Evolutionary conservation across 2,113 vertebrate species (phyloP), one percentile per base, ranked within the genome.

Genomic region (Rana temporaria): DNA sequence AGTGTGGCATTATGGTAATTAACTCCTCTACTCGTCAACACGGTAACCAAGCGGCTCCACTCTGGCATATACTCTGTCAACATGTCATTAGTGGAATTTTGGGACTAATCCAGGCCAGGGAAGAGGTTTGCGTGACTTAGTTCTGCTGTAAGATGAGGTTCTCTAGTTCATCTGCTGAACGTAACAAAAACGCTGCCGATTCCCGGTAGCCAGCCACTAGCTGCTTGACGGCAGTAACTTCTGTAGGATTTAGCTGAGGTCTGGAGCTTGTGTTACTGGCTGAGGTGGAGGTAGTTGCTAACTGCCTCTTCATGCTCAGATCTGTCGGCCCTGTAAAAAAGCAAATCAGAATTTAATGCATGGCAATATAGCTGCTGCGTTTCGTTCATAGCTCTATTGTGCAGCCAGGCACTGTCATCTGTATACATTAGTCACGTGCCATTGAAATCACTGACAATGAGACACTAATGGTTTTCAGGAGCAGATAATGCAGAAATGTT

Each of bases 141-240:
- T 99, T 99, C 95, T 99, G 98, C 92, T 99, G 98, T 90, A 99
- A 94, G 93, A 99, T 99, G 86, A 99, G 97, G 93, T 97, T 98
- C 92, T 99, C 98, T 87, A 99, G 96, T 95, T 99, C 98, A 57
- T 99, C 98, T 66, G 98, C 98, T 3, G 98, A 99, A 87, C 98
- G 97, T 67, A 99, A 87, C 88, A 99, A 91, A 93, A 99, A 99
- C 12, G 98, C 98, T 0, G 98, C 98, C 0, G 98, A 99, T 93
- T 99, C 98, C 81, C 98, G 93, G 84, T 99, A 99, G 20, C 98
- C 98, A 0, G 98, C 98, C 68, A 99, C 98, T 0, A 99, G 96
- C 92, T 99, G 98, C 88, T 96, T 92, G 89, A 99, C 98, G 0
- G 98, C 98, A 0, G 96, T 98, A 78, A 99, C 96, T 90, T 99